A percentile compares a stretch with the other conserved stretches of the same genome.
Conservation (phyloP, 2,888 invertebrate genomes). For the Aporophyla nigra region DNA sequence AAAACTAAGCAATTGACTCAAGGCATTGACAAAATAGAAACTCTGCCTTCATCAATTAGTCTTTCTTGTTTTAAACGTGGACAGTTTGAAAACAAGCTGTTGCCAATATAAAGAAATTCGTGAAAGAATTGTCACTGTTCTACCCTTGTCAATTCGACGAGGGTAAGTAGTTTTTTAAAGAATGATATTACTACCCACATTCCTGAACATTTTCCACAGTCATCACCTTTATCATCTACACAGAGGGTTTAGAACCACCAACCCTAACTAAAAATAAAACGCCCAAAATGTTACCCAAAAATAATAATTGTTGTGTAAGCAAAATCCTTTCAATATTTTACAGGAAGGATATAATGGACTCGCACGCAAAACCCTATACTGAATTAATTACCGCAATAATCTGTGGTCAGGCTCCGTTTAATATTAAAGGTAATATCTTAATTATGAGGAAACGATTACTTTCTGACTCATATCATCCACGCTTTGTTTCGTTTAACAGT, state of each 20-base stretch:
- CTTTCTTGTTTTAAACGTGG: neutral
- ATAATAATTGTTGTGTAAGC: conserved; percentile 13
- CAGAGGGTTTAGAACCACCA: neutral
- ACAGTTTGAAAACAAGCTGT: neutral
- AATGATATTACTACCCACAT: neutral
- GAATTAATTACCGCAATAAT: conserved; percentile 32
- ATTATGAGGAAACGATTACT: too few relatives aligned
- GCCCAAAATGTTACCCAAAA: neutral
- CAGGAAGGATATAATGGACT: conserved; percentile 12
- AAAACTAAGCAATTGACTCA: neutral
- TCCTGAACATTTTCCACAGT: neutral
- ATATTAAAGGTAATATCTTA: conserved; percentile 14
- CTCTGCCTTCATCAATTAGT: neutral
- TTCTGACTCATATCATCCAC: too few relatives aligned
- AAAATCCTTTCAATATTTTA: conserved; percentile 28
- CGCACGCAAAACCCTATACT: conserved; percentile 20
- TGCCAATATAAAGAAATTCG: neutral
- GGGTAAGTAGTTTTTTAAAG: neutral
- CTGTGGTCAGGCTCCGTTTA: conserved; percentile 1
- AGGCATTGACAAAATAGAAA: neutral
- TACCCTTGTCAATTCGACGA: neutral
- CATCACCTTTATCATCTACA: neutral
- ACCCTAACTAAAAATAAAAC: neutral
- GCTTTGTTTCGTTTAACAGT: too few relatives aligned
- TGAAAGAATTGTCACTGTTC: neutral